These are phyloP conservation scores for Mythimna impura DNA, from an alignment of 2,888 invertebrate species.

Conservation along the genomic window DNA sequence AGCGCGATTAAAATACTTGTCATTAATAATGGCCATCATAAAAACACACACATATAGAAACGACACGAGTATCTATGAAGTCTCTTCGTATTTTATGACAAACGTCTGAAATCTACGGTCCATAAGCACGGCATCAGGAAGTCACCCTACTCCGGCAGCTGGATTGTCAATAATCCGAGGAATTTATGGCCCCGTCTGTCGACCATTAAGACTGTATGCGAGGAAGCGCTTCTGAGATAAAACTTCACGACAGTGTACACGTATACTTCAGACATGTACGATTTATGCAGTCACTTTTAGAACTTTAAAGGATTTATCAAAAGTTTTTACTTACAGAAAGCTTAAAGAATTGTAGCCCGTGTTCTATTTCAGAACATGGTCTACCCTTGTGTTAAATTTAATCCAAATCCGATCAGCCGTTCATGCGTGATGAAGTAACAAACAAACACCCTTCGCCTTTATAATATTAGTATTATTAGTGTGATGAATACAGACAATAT, in stretches of 20 bases:
- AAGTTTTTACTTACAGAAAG: not conserved
- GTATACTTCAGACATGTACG: not conserved
- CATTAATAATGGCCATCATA: not conserved
- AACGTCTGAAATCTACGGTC: conserved; percentile 13
- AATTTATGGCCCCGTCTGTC: conserved; percentile 60
- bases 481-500: too few species aligned
- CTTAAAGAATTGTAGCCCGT: not conserved
- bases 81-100: conserved; percentile 13
- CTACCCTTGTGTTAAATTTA: too few species aligned
- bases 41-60: not conserved
- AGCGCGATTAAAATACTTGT: not conserved
- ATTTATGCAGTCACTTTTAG: conserved; percentile 16
- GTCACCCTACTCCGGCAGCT: conserved; percentile 41
- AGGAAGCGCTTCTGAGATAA: conserved; percentile 36
- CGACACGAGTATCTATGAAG: conserved; percentile 9
- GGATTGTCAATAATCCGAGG: conserved; percentile 61
- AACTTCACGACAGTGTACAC: conserved; percentile 26
- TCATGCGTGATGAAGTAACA: too few species aligned
- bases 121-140: conserved; percentile 37
- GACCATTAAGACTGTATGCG: conserved; percentile 39
- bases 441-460: too few species aligned
- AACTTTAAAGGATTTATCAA: not conserved
- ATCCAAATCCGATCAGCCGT: too few species aligned
- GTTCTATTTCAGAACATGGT: too few species aligned
- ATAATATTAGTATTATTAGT: too few species aligned